Percentiles rank a stretch among this genome's conserved stretches.
phyloP scores from a whole-genome alignment of 2,113 vertebrate species.

The Motacilla tschutschensis region DNA sequence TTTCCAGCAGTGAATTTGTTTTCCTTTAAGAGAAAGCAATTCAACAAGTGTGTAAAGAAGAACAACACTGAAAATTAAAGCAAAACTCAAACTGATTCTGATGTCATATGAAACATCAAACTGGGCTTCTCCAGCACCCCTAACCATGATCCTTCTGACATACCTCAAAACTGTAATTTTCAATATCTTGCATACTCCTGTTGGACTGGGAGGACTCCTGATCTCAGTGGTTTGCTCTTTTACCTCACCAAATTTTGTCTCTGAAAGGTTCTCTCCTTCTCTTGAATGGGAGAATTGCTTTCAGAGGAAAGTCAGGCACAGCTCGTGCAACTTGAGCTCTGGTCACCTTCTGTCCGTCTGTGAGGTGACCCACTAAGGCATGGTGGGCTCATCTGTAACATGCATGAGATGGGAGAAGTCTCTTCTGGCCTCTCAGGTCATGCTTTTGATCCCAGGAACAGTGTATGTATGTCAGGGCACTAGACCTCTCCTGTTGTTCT shows the following conservation, averaged over 20 bases:
- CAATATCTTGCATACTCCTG: not conserved
- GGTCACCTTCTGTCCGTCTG: not conserved
- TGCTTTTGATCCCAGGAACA: not conserved
- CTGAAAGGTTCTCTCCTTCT: not conserved
- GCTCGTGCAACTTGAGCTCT: fast-evolving
- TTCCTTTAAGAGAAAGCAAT: not conserved
- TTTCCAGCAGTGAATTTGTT: not conserved
- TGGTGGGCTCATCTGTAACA: not conserved
- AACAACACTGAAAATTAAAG: not conserved
- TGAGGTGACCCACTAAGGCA: not conserved
- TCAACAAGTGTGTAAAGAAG: not conserved
- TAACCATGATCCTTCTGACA: not conserved
- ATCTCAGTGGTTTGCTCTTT: not conserved
- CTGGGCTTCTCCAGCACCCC: not conserved
- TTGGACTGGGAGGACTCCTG: not conserved
- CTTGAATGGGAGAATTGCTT: not conserved
- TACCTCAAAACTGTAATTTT: not conserved
- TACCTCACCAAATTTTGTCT: not conserved
- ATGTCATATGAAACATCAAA: not conserved
- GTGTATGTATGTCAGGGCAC: not conserved
- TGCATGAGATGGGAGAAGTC: not conserved
- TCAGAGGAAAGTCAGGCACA: not conserved
- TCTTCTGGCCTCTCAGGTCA: not conserved
- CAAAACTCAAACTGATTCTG: not conserved
- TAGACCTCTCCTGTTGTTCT: not conserved